Conservation (phyloP, 2,113 vertebrate species). For the Megalops atlanticus region DNA sequence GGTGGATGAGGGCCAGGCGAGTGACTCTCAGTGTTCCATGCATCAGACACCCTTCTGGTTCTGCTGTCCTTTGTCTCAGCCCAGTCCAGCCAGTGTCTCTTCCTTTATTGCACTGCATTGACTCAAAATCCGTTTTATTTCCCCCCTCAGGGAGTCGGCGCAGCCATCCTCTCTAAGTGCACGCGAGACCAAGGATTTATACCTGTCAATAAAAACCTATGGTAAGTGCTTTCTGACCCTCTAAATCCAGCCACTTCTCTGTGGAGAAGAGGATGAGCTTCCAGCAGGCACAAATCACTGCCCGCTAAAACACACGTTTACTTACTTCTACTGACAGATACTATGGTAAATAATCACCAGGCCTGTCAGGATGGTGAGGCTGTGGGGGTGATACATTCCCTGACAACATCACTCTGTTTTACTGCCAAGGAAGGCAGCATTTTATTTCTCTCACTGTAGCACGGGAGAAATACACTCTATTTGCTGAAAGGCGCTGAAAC, state of each 20-base stretch:
- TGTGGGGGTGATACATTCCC: conserved; percentile 54
- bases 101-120: conserved; percentile 66
- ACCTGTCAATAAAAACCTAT: conserved; percentile 76
- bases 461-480: conserved; percentile 34
- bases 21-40: conserved; percentile 11
- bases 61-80: conserved; percentile 54
- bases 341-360: conserved; percentile 73
- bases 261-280: conserved; percentile 70
- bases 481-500: conserved; percentile 16
- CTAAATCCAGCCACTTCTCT: conserved; percentile 70
- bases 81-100: conserved; percentile 48
- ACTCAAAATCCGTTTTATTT: conserved; percentile 72
- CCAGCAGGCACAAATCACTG: conserved; percentile 73
- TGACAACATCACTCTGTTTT: conserved; percentile 63
- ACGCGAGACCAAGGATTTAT: conserved; percentile 73
- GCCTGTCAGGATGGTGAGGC: conserved; percentile 59
- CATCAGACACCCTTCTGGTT: conserved; percentile 51
- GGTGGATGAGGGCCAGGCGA: not conserved
- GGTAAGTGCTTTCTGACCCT: conserved; percentile 76
- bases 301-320: conserved; percentile 72
- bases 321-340: conserved; percentile 66
- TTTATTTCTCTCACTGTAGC: conserved; percentile 46
- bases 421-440: conserved; percentile 49
- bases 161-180: conserved; percentile 69
- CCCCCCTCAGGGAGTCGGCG: conserved; percentile 69